Evolutionary conservation across 2,113 vertebrate species (phyloP), one percentile per base, ranked within the genome.

Genomic region (Sterna hirundo): DNA sequence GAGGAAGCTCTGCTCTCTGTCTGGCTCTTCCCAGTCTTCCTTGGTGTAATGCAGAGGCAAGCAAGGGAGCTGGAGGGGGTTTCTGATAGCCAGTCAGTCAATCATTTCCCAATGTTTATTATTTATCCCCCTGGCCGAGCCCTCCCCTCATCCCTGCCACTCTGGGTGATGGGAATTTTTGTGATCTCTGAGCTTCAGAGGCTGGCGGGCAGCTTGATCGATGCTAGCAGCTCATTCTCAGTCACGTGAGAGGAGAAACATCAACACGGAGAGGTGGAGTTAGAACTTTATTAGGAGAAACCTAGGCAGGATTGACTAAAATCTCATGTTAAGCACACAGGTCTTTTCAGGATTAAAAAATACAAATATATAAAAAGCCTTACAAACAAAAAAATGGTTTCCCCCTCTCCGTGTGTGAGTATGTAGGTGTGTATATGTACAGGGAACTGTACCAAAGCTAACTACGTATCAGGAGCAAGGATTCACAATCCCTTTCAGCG

Each of bases 231-330:
- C 65, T 92, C 65, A 6, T 82, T 86, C 69, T 76, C 78, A 91
- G 78, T 62, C 83, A 49, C 0, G 5, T 62, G 91, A 93, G n/a
- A 95, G 40, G 46, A 89, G 68, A 88, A 86, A 94, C 36, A 38
- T 77, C 90, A 93, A 60, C 90, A 65, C 74, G n/a, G 68, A 86
- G 69, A 88, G 30, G 47, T 93, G 70, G 82, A 92, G 66, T 92
- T 96, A 94, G 85, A 96, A 95, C 76, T 97, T 97, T 97, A 98
- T 97, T 97, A 88, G 88, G 79, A 96, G 86, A 96, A 96, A 96
- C 70, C 57, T 96, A 93, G 88, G 54, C 78, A 90, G 1, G 0
- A 55, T 66, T 58, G 44, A 86, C 91, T 91, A 83, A 86, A 88
- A 95, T 94, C 55, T 80, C 83, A 83, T 68, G 65, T 75, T 96